Percentiles rank a stretch among this genome's conserved stretches.
Evolutionary conservation across 2,797 vertebrate genomes (phyloP).

Genomic region (Triplophysa yarkandensis): DNA sequence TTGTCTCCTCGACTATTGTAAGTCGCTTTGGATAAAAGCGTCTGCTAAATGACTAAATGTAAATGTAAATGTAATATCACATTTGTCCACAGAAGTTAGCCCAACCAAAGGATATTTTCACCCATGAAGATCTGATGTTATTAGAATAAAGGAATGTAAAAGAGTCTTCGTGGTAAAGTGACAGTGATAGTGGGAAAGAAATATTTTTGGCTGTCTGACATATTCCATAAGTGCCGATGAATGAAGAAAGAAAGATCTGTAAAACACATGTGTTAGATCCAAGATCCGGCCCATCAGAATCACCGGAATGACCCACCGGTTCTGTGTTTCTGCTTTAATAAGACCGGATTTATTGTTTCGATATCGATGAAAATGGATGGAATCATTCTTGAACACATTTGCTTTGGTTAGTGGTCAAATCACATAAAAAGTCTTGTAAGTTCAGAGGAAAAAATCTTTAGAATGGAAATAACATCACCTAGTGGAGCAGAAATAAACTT

Average conservation of each 20-base stretch:
- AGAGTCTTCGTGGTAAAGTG: constrained; percentile 48
- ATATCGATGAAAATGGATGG: too few relatives aligned
- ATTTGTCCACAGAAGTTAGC: neutral
- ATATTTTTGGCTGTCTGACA: constrained; percentile 53
- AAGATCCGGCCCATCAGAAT: too few relatives aligned
- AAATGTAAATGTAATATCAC: too few relatives aligned
- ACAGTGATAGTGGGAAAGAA: constrained; percentile 52
- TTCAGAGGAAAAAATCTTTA: neutral
- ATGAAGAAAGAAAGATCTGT: constrained; percentile 45
- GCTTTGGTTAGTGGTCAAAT: neutral
- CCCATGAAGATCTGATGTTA: constrained; percentile 10
- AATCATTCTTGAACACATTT: too few relatives aligned
- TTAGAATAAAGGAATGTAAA: constrained; percentile 8
- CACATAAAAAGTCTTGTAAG: too few relatives aligned
- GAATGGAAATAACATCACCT: constrained; percentile 5
- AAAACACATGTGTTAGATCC: constrained; percentile 53
- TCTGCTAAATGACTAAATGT: too few relatives aligned
- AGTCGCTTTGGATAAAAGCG: too few relatives aligned
- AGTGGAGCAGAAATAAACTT: neutral
- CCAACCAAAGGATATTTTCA: neutral
- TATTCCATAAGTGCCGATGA: constrained; percentile 53
- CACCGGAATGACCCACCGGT: too few relatives aligned
- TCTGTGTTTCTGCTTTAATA: constrained; percentile 16
- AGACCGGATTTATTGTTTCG: neutral
- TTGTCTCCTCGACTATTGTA: too few relatives aligned